Conservation (phyloP, 2,888 invertebrate genomes). For the Habrosyne pyritoides region DNA sequence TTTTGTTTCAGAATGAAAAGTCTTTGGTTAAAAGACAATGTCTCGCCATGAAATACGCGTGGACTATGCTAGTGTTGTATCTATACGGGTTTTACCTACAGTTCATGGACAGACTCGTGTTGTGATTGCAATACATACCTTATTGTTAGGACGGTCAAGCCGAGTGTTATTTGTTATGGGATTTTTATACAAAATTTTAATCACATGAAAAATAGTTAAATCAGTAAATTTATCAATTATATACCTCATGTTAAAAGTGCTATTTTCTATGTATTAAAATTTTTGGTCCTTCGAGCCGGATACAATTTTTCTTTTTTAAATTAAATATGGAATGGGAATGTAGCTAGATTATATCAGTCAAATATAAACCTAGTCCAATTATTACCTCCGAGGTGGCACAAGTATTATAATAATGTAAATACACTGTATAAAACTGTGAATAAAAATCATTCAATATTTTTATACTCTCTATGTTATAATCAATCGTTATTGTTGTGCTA, state of each 20-base stretch:
- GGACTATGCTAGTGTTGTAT: constrained; percentile 65
- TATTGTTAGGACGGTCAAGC: constrained; percentile 23
- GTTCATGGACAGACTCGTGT: constrained; percentile 35
- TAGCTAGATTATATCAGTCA: not conserved
- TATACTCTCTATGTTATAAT: not conserved
- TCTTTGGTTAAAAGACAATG: constrained; percentile 50
- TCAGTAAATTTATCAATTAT: too few relatives aligned
- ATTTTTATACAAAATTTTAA: not conserved
- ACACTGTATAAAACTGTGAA: constrained; percentile 1
- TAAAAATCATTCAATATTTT: not conserved
- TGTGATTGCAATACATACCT: constrained; percentile 5
- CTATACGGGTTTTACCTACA: constrained; percentile 63
- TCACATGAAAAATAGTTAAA: not conserved
- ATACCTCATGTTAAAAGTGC: too few relatives aligned
- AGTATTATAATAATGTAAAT: constrained; percentile 1
- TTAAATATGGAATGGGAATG: not conserved
- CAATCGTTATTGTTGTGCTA: not conserved
- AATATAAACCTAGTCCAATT: not conserved
- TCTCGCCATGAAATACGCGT: constrained; percentile 61
- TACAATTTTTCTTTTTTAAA: not conserved
- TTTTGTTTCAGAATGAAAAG: constrained; percentile 60
- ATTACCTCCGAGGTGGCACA: not conserved
- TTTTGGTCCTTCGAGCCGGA: not conserved
- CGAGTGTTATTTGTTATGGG: not conserved
- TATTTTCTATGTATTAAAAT: not conserved